Evolutionary conservation across 1,140 invertebrate genomes (phyloP), one percentile per base, ranked within the genome.

Genomic region (Triops cancriformis): DNA sequence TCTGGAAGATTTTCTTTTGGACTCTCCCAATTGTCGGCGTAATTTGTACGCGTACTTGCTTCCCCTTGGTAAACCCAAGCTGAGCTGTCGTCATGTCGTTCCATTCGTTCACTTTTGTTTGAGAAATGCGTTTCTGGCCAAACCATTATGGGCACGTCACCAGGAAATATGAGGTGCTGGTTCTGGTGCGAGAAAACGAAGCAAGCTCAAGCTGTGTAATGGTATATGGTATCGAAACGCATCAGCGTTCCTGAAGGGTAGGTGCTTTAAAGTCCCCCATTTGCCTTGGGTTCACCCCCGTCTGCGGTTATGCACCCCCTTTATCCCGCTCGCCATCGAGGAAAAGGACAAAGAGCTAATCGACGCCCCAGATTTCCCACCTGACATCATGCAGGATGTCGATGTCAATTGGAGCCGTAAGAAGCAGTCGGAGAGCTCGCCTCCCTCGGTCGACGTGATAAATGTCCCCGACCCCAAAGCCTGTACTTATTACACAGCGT

Each of bases 111-210:
- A 64, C 14, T 64, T 64, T 64, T 64, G 51, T 64, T 64, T 64
- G 51, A 64, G 51, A 64, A 64, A 64, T 64, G 51, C 51, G 51
- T 64, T 64, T 64, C 51, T 64, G 51, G 51, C 51, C 51, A 64
- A 64, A 23, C 51, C 51, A 64, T 64, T 64, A 64, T 64, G 51
- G 51, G 51, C 51, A 64, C 51, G 51, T 64, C 51, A 64, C 51
- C 51, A 64, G 10, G 51, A 64, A 64, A 64, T 64, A 64, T 64
- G 51, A 64, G 51, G 51, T 64, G 51, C 10, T 64, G 51, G 51
- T 64, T 6, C 51, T 64, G 51, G 51, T 64, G 51, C 51, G 51
- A 64, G 51, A 64, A 64, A 64, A 18, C 51, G n/a, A 64, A 2
- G 51, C 51, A 18, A 64, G 51, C 51, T 64, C 51, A 64, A 64